Evolutionary conservation across 2,888 invertebrate species (phyloP).

Genomic region (Apeira syringaria): DNA sequence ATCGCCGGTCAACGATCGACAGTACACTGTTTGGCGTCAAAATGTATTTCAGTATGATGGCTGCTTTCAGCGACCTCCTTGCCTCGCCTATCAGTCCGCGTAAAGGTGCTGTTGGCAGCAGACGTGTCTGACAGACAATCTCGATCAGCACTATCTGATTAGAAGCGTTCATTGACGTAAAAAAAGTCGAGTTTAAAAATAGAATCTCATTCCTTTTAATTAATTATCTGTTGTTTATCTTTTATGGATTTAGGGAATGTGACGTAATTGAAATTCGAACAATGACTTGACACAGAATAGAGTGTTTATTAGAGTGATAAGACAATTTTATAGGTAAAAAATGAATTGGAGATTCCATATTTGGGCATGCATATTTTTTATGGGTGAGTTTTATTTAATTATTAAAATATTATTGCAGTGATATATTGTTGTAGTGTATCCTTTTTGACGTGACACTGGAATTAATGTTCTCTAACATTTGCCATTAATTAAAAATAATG

Average conservation of each 20-base stretch:
- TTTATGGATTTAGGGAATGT: constrained; percentile 1
- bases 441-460: too few relatives aligned
- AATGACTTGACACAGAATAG: constrained; percentile 18
- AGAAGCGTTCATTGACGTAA: not conserved
- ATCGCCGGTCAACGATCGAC: constrained; percentile 14
- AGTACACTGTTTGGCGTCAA: not conserved
- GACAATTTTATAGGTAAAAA: constrained; percentile 23
- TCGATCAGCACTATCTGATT: constrained; percentile 1
- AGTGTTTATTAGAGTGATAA: constrained; percentile 11
- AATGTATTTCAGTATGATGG: constrained; percentile 5
- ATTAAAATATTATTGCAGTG: too few relatives aligned
- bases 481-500: too few relatives aligned
- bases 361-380: constrained; percentile 40
- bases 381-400: constrained; percentile 46
- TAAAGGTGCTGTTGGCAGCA: not conserved
- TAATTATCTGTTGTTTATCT: not conserved
- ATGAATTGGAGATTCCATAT: constrained; percentile 44
- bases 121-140: constrained; percentile 8
- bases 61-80: constrained; percentile 2
- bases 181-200: constrained; percentile 1
- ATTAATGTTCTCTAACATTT: too few relatives aligned
- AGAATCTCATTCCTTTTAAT: constrained; percentile 6
- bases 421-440: too few relatives aligned
- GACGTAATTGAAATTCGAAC: constrained; percentile 2
- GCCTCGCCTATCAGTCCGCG: constrained; percentile 8